Evolutionary conservation across 2,797 vertebrate genomes (phyloP), one percentile per base, ranked within the genome.

Genomic region (Odontamblyopus rebecca): DNA sequence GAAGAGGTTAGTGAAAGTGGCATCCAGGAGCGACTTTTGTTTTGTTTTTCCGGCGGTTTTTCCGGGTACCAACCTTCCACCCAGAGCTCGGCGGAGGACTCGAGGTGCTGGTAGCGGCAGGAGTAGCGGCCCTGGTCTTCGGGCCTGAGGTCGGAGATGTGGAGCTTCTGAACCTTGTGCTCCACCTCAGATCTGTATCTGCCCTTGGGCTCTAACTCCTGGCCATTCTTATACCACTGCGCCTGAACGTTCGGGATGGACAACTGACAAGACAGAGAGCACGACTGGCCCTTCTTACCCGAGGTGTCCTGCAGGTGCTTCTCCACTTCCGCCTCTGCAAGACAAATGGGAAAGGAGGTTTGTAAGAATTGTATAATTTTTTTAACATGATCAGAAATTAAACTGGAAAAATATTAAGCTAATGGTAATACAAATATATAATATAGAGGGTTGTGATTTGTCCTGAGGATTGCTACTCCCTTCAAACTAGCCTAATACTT

Each of bases 271-370:
- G 94, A 94, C 85, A 99, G 90, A 53, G 94, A 92, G 54, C 94
- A 97, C 0, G 93, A 93, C 74, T 97, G 95, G 88, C 96, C 97
- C 93, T 98, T 96, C 92, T 98, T 99, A 95, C 97, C 94, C 78
- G 95, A 92, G 15, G 94, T 94, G 76, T 98, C 96, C 86, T 97
- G 93, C 89, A 99, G 94, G 74, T 94, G 95, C 54, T 95, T 94
- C 85, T 98, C 97, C 90, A 98, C 95, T 81, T 95, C 93, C 71
- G 92, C 91, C 78, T 98, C 98, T 99, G 93, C 75, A 89, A 61
- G 2, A 54, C 26, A 79, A 27, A 48, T 41, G 54, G 56, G 44
- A 23, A 56, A 53, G 32, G 27, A 12, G 23, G 57, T 30, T 60
- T 60, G 57, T 60, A 7, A 27, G 29, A 13, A 44, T n/a, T n/a